A percentile compares a stretch with the other conserved stretches of the same genome.
phyloP scores from a whole-genome alignment of 2,888 invertebrate species.

The Griposia aprilina region DNA sequence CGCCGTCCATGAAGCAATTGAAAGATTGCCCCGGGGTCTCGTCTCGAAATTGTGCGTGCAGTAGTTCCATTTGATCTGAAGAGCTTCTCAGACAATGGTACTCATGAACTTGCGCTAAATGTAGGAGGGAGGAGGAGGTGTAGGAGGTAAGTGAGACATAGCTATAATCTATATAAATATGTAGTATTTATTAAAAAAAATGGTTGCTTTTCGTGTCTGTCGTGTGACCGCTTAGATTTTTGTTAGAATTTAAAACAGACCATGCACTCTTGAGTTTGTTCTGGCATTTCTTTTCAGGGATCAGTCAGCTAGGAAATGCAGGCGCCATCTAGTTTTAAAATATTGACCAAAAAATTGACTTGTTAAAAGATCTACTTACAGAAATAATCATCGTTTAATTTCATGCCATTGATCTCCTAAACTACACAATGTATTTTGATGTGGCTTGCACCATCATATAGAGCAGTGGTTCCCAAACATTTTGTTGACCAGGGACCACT shows the following conservation, averaged over 20 bases:
- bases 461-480: no score
- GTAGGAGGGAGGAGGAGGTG: no score
- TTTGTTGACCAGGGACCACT: no score
- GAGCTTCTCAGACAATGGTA: neutral
- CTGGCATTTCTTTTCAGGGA: no score
- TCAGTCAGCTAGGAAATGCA: no score
- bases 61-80: conserved; percentile 23
- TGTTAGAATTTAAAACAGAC: no score
- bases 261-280: no score
- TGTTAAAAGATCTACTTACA: no score
- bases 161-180: neutral
- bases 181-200: neutral
- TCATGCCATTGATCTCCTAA: neutral
- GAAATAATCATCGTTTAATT: no score
- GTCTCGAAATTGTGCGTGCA: conserved; percentile 8
- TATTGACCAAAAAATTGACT: no score
- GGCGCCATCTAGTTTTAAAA: no score
- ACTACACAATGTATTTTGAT: neutral
- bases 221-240: neutral
- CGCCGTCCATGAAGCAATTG: conserved; percentile 69
- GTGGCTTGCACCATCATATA: no score
- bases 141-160: neutral
- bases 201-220: neutral
- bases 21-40: conserved; percentile 72
- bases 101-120: neutral